Base-by-base conservation (phyloP, 2,888 invertebrate species). In the Leistus spinibarbis region DNA sequence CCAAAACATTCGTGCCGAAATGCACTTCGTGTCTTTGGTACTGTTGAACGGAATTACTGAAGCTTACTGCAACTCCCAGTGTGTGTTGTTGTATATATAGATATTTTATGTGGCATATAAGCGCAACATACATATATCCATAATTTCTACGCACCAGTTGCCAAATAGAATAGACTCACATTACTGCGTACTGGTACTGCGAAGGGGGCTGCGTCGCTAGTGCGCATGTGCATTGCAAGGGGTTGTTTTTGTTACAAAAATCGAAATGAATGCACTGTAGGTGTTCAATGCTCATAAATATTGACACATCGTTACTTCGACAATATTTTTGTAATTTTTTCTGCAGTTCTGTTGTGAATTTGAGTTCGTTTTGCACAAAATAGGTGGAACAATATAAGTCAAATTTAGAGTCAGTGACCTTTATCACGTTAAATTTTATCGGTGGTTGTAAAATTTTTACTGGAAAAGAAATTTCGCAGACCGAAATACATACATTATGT, bases 11-110 rank as follows among this genome's bases (percentile, higher is more conserved):
- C 60, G 60, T 60, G 60, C 13, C 60, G 3, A 19, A 60, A 20
- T 22, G 60, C 64, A 17, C 20, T 27, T 64, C 23, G 27, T 24
- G 27, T 64, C 64, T 64, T 64, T 64, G n/a, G 24, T 23, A 64
- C 20, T 23, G 27, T 20, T 24, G 24, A 24, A 27, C 24, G 64
- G 64, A 64, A 64, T 64, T 64, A 64, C 27, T 64, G 64, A 64
- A 64, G 64, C 64, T 64, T 64, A 64, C 57, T 20, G 40, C 40
- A 40, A 40, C 40, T 10, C 40, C 40, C 40, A 40, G 40, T 40
- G 13, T 40, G n/a, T n/a, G n/a, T n/a, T n/a, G 40, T 40, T 40
- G 40, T 40, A 40, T 40, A 40, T 40, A 40, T 40, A 17, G 57
- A 57, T 57, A 57, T 57, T 57, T 57, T 57, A 57, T 57, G 57